A percentile compares a stretch with the other conserved stretches of the same genome.
These are phyloP conservation scores for Arion vulgaris DNA, from an alignment of 1,140 invertebrate species.

Conservation along the genomic window DNA sequence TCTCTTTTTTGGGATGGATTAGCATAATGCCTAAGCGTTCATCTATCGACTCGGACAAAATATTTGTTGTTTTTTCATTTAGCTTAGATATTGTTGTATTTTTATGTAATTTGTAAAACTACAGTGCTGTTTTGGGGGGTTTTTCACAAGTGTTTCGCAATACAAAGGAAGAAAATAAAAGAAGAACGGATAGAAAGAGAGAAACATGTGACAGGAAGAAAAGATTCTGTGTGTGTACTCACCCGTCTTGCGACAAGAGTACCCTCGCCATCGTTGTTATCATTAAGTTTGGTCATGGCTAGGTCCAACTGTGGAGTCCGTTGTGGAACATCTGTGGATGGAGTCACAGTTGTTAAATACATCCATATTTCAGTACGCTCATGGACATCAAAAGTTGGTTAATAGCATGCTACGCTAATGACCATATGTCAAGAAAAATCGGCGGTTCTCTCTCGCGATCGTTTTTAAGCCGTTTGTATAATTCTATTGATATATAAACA, in stretches of 20 bases:
- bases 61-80: too few relatives aligned
- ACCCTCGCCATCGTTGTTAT: conserved; percentile 49
- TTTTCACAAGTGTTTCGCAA: too few relatives aligned
- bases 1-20: too few relatives aligned
- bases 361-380: background rate
- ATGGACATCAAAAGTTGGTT: background rate
- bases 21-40: too few relatives aligned
- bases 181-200: background rate
- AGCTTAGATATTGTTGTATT: too few relatives aligned
- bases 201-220: background rate
- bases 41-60: background rate
- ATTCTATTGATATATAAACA: too few relatives aligned
- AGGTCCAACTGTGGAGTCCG: conserved; percentile 37
- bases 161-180: background rate
- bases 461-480: too few relatives aligned
- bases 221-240: conserved; percentile 6
- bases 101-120: too few relatives aligned
- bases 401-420: too few relatives aligned
- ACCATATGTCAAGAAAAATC: too few relatives aligned
- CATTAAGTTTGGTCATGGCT: conserved; percentile 36
- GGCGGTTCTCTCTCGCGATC: too few relatives aligned
- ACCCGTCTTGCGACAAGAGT: conserved; percentile 47
- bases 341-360: background rate
- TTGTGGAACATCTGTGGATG: conserved; percentile 37
- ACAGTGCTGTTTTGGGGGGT: too few relatives aligned